These are phyloP conservation scores for Enteromius treurensis DNA, from an alignment of 2,797 vertebrate genomes.

Conservation along the genomic window DNA sequence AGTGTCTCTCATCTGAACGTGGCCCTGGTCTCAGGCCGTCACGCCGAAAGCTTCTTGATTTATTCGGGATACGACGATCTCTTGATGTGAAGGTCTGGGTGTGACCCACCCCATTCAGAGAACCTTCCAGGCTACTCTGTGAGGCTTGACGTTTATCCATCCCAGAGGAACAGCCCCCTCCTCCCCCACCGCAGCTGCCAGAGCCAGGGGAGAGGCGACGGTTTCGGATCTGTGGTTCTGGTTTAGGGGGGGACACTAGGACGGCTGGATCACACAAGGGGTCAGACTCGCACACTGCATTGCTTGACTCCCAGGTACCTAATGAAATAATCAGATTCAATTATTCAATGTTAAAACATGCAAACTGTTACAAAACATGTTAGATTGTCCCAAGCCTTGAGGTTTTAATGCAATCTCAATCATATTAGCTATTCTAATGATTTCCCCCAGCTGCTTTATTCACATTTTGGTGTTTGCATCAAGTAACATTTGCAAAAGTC, in stretches of 20 bases:
- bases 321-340: neutral
- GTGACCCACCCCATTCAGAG: constrained; percentile 61
- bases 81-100: constrained; percentile 63
- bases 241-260: constrained; percentile 79
- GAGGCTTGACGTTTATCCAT: constrained; percentile 68
- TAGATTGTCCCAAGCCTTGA: neutral
- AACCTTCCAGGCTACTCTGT: constrained; percentile 58
- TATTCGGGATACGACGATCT: constrained; percentile 73
- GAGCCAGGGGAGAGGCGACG: constrained; percentile 82
- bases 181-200: constrained; percentile 77
- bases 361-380: neutral
- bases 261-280: constrained; percentile 81
- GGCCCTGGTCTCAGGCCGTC: constrained; percentile 67
- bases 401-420: neutral
- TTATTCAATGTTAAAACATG: neutral
- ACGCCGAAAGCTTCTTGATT: constrained; percentile 72
- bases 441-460: neutral
- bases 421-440: neutral
- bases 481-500: neutral
- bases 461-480: neutral
- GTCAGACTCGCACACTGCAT: constrained; percentile 80
- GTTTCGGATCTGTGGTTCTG: constrained; percentile 83
- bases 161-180: constrained; percentile 75
- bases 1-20: constrained; percentile 62
- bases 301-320: constrained; percentile 85